Base-by-base conservation (phyloP, 1,140 invertebrate genomes). In the Cataglyphis hispanica region DNA sequence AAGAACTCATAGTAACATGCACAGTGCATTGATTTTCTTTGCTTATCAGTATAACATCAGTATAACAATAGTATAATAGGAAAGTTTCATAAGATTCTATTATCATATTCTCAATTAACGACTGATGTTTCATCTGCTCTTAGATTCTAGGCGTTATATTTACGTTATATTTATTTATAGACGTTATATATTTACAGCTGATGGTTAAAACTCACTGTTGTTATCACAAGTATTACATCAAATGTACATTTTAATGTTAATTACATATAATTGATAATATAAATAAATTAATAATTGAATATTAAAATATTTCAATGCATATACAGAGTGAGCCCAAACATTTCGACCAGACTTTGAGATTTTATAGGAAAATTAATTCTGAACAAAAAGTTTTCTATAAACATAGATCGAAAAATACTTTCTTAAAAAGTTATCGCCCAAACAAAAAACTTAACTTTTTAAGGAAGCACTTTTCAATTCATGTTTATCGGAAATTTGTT, bases 1-100 rank as follows among this genome's bases (percentile, higher is more conserved):
- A 83, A 83, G 13, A 83, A n/a, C 4, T 83, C 66, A 58, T 74
- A 74, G 50, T 31, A 37, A 81, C 34, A 81, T 72, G 78, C 78
- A 83, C 67, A 72, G n/a, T 81, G 53, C 67, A 61, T 83, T 83
- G 67, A 1, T 81, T 84, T 84, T 53, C 60, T 77, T 84, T 84
- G 81, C 81, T 84, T 84, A 19, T n/a, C n/a, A n/a, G n/a, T 19
- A 77, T 16, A 43, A 76, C 77, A 56, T 46, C 25, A 34, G 16
- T 63, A 50, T 63, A 53, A 74, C 2, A 75, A 60, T 31, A 80
- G 43, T 60, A 43, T 31, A 11, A 70, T 64, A 66, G 2, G 4
- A 69, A 56, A 16, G 16, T 58, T 66, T 69, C 22, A 37, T 66
- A 40, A 67, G 10, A 56, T 25, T 46, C 60, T 16, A 58, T 8